These are phyloP conservation scores for Nasonia giraulti DNA, from an alignment of 1,140 invertebrate genomes.

Conservation along the genomic window DNA sequence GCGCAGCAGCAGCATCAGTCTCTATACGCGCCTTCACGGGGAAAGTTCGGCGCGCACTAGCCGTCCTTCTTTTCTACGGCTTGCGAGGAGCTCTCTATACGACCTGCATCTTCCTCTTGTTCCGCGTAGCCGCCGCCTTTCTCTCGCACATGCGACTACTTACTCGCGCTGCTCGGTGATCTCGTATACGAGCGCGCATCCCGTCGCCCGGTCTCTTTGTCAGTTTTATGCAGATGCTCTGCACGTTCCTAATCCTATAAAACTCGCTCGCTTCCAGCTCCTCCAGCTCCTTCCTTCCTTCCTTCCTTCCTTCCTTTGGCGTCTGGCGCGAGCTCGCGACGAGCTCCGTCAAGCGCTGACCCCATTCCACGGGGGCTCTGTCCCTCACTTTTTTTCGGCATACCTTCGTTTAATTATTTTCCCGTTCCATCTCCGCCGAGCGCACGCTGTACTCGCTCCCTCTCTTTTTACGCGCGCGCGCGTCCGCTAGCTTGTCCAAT, in stretches of 20 bases:
- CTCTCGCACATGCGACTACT: not conserved
- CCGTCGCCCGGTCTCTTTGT: not conserved
- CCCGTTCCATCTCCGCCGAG: not conserved
- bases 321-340: not conserved
- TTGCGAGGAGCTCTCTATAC: too few species aligned
- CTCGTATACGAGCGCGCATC: not conserved
- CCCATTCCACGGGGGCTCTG: not conserved
- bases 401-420: slow-evolving; percentile 40
- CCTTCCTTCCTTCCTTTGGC: not conserved
- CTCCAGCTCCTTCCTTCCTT: not conserved
- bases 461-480: not conserved
- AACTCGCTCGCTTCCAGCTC: not conserved
- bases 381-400: slow-evolving; percentile 6
- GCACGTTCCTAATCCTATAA: slow-evolving; percentile 5
- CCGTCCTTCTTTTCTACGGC: too few species aligned
- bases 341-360: not conserved
- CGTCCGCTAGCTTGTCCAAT: slow-evolving; percentile 2
- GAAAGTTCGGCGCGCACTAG: too few species aligned
- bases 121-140: not conserved
- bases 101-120: too few species aligned
- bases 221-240: slow-evolving; percentile 34
- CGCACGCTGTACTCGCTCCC: not conserved
- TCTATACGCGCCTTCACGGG: too few species aligned
- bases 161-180: not conserved
- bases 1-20: too few species aligned